A percentile compares a stretch with the other conserved stretches of the same genome.
These are phyloP conservation scores for Rotaria magnacalcarata DNA, from an alignment of 2,888 invertebrate genomes.

Conservation along the genomic window DNA sequence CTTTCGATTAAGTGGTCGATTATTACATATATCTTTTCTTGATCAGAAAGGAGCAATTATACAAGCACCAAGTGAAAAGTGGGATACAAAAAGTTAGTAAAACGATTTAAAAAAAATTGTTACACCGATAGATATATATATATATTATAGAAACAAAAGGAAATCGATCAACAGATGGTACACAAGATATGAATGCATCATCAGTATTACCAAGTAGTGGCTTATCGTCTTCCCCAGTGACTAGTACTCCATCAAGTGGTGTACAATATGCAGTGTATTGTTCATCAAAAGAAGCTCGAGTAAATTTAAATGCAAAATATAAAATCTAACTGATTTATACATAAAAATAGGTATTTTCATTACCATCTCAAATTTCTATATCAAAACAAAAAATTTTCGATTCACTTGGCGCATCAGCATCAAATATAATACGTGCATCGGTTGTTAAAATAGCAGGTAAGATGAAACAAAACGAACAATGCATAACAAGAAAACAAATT, in stretches of 20 bases:
- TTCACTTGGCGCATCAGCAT: background rate
- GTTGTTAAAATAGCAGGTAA: conserved; percentile 30
- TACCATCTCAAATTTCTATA: conserved; percentile 89
- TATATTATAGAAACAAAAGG: background rate
- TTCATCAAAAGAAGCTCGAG: conserved; percentile 20
- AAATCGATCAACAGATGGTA: background rate
- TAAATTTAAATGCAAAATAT: background rate
- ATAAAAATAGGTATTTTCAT: conserved; percentile 73
- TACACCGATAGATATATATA: background rate
- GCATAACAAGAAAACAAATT: too few species aligned
- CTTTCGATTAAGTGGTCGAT: conserved; percentile 89
- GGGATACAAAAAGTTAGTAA: conserved; percentile 18
- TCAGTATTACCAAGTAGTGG: background rate
- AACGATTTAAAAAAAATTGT: background rate
- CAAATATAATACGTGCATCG: background rate
- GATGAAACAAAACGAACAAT: too few species aligned
- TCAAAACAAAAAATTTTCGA: conserved; percentile 75
- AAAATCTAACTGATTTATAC: background rate
- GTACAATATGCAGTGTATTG: background rate
- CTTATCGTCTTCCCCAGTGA: background rate
- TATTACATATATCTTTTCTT: conserved; percentile 87
- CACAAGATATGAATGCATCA: background rate
- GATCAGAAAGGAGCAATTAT: conserved; percentile 88
- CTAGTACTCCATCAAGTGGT: background rate
- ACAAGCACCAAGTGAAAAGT: conserved; percentile 46